A percentile compares a stretch with the other conserved stretches of the same genome.
phyloP scores from a whole-genome alignment of 2,888 invertebrate species.

The Sialis lutaria region DNA sequence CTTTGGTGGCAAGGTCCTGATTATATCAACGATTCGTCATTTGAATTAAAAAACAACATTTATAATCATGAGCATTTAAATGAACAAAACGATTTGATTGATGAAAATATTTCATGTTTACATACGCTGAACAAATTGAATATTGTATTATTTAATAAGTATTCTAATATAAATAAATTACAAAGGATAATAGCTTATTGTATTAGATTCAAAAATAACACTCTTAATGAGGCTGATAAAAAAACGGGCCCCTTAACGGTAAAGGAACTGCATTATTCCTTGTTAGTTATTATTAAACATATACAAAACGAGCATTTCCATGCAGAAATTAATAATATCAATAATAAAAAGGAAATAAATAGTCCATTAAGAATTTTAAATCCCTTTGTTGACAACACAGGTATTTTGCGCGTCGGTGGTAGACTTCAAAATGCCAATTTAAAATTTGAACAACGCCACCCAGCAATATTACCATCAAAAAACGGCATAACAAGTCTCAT shows the following conservation, averaged over 20 bases:
- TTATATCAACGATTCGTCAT: neutral
- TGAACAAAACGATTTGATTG: neutral
- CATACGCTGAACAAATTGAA: neutral
- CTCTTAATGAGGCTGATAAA: neutral
- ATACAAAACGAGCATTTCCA: neutral
- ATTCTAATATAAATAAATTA: neutral
- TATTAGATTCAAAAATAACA: neutral
- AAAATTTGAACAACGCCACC: conserved; percentile 6
- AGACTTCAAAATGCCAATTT: conserved; percentile 3
- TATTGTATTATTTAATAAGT: neutral
- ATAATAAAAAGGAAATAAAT: neutral
- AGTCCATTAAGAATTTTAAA: neutral
- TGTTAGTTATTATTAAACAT: neutral
- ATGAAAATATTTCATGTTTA: neutral
- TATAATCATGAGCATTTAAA: neutral
- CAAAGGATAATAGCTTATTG: neutral
- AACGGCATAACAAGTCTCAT: conserved; percentile 1
- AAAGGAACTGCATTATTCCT: neutral
- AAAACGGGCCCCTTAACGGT: neutral
- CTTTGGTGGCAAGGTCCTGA: neutral
- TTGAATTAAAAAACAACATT: neutral
- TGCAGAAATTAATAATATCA: neutral
- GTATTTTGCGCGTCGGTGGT: conserved; percentile 6
- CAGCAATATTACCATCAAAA: conserved; percentile 5
- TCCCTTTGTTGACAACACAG: conserved; percentile 6